phyloP scores from a whole-genome alignment of 2,113 vertebrate species.

The Muntiacus muntjak region DNA sequence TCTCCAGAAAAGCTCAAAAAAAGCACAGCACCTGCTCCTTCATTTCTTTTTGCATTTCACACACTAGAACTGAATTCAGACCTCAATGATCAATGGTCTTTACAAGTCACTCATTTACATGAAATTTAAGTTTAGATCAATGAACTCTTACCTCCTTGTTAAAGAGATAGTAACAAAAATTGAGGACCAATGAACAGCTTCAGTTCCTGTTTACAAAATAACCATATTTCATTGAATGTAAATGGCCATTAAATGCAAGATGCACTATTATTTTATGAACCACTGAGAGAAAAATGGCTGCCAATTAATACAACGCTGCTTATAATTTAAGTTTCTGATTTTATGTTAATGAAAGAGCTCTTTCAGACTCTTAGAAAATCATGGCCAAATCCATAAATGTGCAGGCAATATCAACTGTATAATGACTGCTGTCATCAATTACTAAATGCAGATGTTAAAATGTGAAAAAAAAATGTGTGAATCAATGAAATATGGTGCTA shows the following conservation, averaged over 20 bases:
- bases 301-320: background rate
- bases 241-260: background rate
- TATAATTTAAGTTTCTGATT: background rate
- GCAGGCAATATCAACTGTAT: background rate
- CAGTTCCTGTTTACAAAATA: background rate
- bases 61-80: background rate
- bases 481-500: constrained; percentile 40
- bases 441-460: background rate
- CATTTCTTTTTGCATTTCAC: background rate
- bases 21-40: background rate
- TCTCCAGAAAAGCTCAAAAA: constrained; percentile 23
- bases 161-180: constrained; percentile 36
- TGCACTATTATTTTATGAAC: background rate
- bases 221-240: background rate
- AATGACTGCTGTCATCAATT: background rate
- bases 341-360: background rate
- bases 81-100: background rate
- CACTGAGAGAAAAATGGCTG: background rate
- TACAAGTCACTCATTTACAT: constrained; percentile 11
- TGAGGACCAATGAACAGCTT: background rate
- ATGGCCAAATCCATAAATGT: background rate
- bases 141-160: background rate
- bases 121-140: background rate
- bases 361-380: constrained; percentile 20
- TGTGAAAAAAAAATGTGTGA: background rate